Percentiles rank a stretch among this genome's conserved stretches.
These are phyloP conservation scores for Empidonax alnorum DNA, from an alignment of 2,113 vertebrate species.

Conservation along the genomic window DNA sequence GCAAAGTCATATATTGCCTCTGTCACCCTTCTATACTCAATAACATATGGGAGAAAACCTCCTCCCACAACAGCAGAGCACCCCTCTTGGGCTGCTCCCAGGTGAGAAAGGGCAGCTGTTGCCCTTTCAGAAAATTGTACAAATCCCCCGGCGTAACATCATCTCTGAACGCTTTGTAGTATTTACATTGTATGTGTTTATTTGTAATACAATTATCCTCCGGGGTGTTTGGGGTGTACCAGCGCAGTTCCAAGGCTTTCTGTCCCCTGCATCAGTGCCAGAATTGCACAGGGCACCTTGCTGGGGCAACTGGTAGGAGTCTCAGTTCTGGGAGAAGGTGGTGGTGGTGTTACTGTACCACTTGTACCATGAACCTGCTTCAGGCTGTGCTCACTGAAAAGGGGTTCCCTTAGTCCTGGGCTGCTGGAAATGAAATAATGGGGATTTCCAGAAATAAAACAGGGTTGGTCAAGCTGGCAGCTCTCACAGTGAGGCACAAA, in stretches of 20 bases:
- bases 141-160: neutral
- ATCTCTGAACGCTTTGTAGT: neutral
- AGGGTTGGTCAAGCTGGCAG: neutral
- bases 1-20: neutral
- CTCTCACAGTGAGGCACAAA: neutral
- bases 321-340: neutral
- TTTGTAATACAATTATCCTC: neutral
- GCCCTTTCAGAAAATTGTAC: neutral
- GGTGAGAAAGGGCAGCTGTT: neutral
- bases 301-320: neutral
- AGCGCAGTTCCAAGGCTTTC: neutral
- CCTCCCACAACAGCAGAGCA: neutral
- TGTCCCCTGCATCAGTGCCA: no score
- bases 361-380: neutral
- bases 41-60: neutral
- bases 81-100: neutral
- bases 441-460: neutral
- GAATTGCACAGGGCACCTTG: fast-evolving
- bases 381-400: neutral
- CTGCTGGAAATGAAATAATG: neutral
- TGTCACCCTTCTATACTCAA: neutral
- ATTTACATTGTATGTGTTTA: neutral
- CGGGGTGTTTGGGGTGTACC: neutral
- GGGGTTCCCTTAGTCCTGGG: neutral
- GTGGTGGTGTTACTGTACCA: neutral